Base-by-base conservation (phyloP, 2,888 invertebrate genomes). In the Cerceris ruficornis region DNA sequence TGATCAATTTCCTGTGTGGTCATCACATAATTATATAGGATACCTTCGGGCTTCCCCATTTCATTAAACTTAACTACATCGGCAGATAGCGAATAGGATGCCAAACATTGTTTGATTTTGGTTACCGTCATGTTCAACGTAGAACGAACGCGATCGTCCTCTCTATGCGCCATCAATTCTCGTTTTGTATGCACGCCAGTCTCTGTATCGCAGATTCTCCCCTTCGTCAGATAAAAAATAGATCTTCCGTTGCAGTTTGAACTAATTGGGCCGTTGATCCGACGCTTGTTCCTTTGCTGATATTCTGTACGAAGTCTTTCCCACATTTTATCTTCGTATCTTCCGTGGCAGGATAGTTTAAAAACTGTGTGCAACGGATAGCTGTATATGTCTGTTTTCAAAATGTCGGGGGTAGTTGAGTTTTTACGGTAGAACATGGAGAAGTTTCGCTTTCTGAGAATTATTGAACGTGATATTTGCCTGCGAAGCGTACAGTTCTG, bases 51-150 rank as follows among this genome's bases (percentile, higher is more conserved):
- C 46, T 46, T 46, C 5, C n/a, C n/a, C n/a, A n/a, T n/a, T n/a
- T n/a, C n/a, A n/a, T n/a, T n/a, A 9, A 13, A 50, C 13, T 50
- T 50, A 9, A 50, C 50, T 13, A 50, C 50, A 7, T 13, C 62
- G 78, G 80, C 73, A 81, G 62, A 59, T 70, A 80, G 77, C 52
- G 82, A 67, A 75, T 54, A 60, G 52, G 14, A 49, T 54, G 71
- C 73, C 73, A 66, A 75, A 72, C 69, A 75, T 65, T 84, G 80
- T 84, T 84, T 84, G 84, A 84, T 84, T 84, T 82, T 75, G 77
- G 80, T 83, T 76, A 82, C 84, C 75, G 83, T 83, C 83, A 77
- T 83, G 84, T 84, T 74, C 58, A 54, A 52, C 75, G 70, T 50
- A 57, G 68, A 65, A 13, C 54, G 83, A 78, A 69, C 75, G 68